Evolutionary conservation across 2,113 vertebrate species (phyloP).

Genomic region (Saccopteryx leptura): DNA sequence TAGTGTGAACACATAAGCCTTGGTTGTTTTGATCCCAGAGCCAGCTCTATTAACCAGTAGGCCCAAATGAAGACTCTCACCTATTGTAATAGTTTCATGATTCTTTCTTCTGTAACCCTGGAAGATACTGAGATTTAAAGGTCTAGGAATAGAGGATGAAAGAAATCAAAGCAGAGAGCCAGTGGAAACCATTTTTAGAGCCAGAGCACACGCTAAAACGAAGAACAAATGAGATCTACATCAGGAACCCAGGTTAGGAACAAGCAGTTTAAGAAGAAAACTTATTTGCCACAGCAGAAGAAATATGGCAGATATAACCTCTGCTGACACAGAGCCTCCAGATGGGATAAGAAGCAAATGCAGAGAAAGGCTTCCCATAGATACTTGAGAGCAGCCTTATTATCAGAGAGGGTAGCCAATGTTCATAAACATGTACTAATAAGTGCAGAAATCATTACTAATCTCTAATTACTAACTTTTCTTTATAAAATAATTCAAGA

Average conservation of each 20-base stretch:
- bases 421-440: not conserved
- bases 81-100: slow-evolving; percentile 17
- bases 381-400: not conserved
- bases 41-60: slow-evolving; percentile 9
- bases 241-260: slow-evolving; percentile 5
- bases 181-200: slow-evolving; percentile 9
- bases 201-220: not conserved
- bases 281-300: not conserved
- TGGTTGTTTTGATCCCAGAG: not conserved
- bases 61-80: slow-evolving; percentile 34
- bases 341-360: slow-evolving; percentile 21
- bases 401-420: not conserved
- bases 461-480: not conserved
- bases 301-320: not conserved
- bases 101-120: slow-evolving; percentile 51
- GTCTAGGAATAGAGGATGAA: not conserved
- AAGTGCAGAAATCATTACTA: not conserved
- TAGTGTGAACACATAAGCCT: not conserved
- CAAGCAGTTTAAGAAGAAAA: slow-evolving; percentile 55
- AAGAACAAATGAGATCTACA: slow-evolving; percentile 55
- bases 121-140: slow-evolving; percentile 41
- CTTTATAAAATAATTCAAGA: slow-evolving; percentile 29
- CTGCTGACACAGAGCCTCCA: not conserved
- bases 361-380: slow-evolving; percentile 23
- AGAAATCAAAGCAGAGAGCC: slow-evolving; percentile 32